Conservation (phyloP, 2,797 vertebrate genomes). For the Falco peregrinus region DNA sequence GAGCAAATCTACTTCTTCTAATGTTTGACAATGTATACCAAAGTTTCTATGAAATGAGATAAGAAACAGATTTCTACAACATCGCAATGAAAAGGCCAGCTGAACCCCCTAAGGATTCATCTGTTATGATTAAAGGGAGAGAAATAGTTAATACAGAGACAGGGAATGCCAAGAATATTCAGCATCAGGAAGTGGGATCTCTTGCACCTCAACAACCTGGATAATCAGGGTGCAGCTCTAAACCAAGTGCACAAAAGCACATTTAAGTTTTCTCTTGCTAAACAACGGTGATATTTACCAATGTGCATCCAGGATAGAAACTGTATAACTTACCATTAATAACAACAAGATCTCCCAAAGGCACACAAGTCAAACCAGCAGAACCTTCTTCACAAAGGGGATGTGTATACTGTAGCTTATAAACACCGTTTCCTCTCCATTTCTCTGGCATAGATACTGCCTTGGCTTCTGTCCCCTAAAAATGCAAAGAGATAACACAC, state of each 20-base stretch:
- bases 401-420: constrained; percentile 87
- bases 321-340: constrained; percentile 82
- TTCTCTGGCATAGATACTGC: constrained; percentile 84
- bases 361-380: constrained; percentile 82
- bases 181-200: not conserved
- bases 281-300: not conserved
- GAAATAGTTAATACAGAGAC: not conserved
- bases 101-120: not conserved
- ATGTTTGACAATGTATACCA: not conserved
- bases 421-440: constrained; percentile 85
- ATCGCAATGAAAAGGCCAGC: not conserved
- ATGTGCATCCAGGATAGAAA: not conserved
- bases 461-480: constrained; percentile 79
- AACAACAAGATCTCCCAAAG: constrained; percentile 84
- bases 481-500: not conserved
- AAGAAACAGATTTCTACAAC: not conserved
- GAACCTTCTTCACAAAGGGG: constrained; percentile 84
- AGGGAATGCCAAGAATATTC: not conserved
- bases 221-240: not conserved
- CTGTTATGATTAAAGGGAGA: not conserved
- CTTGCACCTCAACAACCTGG: not conserved
- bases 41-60: not conserved
- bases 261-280: not conserved
- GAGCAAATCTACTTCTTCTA: not conserved
- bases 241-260: not conserved